These are phyloP conservation scores for Athene noctua DNA, from an alignment of 2,113 vertebrate species.

Conservation along the genomic window DNA sequence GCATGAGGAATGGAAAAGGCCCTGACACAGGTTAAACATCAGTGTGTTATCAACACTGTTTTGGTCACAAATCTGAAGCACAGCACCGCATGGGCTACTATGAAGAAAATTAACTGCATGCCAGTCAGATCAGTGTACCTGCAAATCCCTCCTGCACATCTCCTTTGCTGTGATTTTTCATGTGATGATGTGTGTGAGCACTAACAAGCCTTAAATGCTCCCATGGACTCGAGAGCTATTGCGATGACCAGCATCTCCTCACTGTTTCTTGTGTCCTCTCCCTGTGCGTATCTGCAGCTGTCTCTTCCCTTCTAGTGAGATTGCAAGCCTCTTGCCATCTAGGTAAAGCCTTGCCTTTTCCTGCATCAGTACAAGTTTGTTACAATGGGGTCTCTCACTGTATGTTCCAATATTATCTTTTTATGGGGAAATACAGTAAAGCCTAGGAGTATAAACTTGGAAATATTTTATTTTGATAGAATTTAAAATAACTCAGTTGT, in stretches of 20 bases:
- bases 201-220: background rate
- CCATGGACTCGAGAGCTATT: background rate
- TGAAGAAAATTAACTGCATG: background rate
- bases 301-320: background rate
- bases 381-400: background rate
- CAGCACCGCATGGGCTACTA: background rate
- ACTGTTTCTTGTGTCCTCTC: background rate
- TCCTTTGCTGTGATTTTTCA: background rate
- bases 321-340: background rate
- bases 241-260: background rate
- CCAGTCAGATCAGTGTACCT: background rate
- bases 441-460: background rate
- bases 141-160: background rate
- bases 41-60: background rate
- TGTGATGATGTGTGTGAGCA: too few relatives aligned
- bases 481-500: background rate
- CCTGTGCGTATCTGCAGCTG: background rate
- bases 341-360: background rate
- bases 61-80: background rate
- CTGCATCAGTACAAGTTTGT: fast-evolving
- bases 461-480: background rate
- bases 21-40: fast-evolving
- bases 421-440: background rate
- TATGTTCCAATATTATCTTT: background rate
- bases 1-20: background rate